Conservation (phyloP, 1,140 invertebrate species). For the Wiebesia pumilae region DNA sequence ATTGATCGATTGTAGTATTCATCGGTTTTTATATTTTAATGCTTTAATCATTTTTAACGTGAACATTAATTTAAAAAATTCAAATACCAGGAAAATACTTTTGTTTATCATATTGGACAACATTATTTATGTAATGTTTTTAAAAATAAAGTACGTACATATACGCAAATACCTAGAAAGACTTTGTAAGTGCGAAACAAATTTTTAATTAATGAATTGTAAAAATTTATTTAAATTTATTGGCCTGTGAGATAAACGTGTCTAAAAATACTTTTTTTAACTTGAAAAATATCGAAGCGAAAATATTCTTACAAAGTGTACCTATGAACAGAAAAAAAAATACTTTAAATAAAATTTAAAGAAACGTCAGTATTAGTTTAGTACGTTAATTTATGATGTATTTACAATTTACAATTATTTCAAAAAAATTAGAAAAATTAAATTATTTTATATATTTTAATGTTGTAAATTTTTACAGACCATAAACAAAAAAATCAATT, state of each 20-base stretch:
- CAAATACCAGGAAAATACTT: background rate
- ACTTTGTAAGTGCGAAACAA: constrained; percentile 46
- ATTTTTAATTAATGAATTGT: constrained; percentile 3
- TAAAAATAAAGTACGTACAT: background rate
- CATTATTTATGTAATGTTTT: constrained; percentile 10
- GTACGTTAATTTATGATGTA: background rate
- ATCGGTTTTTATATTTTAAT: constrained; percentile 36
- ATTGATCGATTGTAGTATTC: background rate
- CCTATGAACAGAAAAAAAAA: constrained; percentile 22
- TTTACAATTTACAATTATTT: background rate
- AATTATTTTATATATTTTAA: background rate
- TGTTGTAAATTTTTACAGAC: background rate
- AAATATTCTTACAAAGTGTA: constrained; percentile 31
- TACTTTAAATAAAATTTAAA: background rate
- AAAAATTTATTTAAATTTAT: background rate
- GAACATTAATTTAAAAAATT: background rate
- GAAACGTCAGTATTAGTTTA: background rate
- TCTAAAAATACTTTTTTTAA: background rate
- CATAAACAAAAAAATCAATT: background rate
- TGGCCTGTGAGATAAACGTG: background rate
- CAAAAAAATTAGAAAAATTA: background rate
- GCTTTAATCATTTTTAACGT: constrained; percentile 1
- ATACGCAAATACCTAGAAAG: constrained; percentile 11
- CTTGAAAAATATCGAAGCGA: background rate
- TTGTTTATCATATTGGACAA: background rate